Conservation (phyloP, 2,888 invertebrate species). For the Zygaena filipendulae region DNA sequence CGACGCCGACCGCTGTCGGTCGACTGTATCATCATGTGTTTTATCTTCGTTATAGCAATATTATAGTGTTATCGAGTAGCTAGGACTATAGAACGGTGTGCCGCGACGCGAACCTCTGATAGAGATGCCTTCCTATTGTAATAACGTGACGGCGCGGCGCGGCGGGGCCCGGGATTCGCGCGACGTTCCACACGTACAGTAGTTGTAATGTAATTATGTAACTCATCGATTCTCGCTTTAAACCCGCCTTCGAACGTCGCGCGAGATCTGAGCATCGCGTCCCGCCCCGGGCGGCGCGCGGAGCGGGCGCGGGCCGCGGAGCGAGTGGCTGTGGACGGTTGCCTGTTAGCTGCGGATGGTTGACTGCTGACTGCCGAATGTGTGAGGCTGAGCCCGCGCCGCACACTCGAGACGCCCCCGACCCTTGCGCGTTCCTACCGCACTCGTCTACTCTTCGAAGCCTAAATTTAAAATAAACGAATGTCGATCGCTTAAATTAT, state of each 20-base stretch:
- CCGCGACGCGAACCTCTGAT: conserved; percentile 18
- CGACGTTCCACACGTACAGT: too few relatives aligned
- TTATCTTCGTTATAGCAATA: conserved; percentile 35
- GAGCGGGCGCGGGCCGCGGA: conserved; percentile 4
- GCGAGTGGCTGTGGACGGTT: too few relatives aligned
- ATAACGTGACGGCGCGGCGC: conserved; percentile 19
- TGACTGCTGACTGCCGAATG: conserved; percentile 9
- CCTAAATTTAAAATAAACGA: conserved; percentile 40
- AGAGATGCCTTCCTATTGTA: conserved; percentile 21
- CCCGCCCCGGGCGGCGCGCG: conserved; percentile 3
- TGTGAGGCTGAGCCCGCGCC: conserved; percentile 16
- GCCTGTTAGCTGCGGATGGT: conserved; percentile 15
- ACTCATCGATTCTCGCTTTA: too few relatives aligned
- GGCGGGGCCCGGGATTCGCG: conserved; percentile 16
- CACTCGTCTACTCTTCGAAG: conserved; percentile 40
- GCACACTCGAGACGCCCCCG: conserved; percentile 19
- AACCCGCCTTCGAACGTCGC: conserved; percentile 5
- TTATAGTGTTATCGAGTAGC: conserved; percentile 31
- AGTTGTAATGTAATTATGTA: too few relatives aligned
- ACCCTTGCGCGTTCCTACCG: conserved; percentile 24
- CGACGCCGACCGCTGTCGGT: conserved; percentile 20
- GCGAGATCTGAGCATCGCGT: neutral
- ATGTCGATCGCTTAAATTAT: conserved; percentile 56
- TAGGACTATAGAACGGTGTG: conserved; percentile 26
- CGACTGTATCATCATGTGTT: conserved; percentile 23